A percentile compares a stretch with the other conserved stretches of the same genome.
These are phyloP conservation scores for Seriola dumerili DNA, from an alignment of 2,113 vertebrate genomes.

Conservation along the genomic window DNA sequence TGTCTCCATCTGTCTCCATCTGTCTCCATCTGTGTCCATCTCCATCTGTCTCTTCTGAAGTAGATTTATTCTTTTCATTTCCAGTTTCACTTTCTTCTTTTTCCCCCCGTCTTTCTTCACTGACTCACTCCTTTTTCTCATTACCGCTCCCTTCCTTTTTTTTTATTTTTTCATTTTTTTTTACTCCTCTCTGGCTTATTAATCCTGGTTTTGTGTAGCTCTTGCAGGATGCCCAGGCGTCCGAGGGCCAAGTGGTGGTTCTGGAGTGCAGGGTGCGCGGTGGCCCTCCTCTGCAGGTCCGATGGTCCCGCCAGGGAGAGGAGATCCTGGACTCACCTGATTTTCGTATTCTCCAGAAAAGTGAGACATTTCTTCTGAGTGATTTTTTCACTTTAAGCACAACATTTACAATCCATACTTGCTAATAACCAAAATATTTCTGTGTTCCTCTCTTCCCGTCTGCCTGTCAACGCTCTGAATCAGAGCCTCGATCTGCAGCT, in stretches of 20 bases:
- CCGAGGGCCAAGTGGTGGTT: conserved; percentile 95
- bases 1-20: background rate
- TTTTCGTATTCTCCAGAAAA: conserved; percentile 97
- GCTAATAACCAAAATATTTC: conserved; percentile 8
- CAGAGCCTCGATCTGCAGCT: conserved; percentile 83
- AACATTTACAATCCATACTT: background rate
- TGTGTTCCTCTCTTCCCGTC: background rate
- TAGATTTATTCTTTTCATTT: conserved; percentile 17
- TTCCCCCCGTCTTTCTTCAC: conserved; percentile 11
- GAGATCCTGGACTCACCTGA: conserved; percentile 98
- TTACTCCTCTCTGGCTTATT: background rate
- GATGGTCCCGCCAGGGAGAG: conserved; percentile 91
- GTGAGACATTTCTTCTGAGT: conserved; percentile 80
- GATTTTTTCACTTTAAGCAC: background rate
- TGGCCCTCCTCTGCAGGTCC: conserved; percentile 88
- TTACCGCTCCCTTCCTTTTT: background rate
- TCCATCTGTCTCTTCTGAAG: background rate
- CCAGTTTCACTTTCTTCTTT: background rate
- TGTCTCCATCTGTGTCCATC: background rate
- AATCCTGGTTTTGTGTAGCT: conserved; percentile 78
- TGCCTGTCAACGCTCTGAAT: conserved; percentile 2
- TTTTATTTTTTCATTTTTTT: background rate
- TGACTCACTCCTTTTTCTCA: conserved; percentile 1
- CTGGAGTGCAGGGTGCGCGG: conserved; percentile 95
- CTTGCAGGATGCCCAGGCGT: conserved; percentile 89